Conservation (phyloP, 2,888 invertebrate genomes). For the Andrena trimmerana region DNA sequence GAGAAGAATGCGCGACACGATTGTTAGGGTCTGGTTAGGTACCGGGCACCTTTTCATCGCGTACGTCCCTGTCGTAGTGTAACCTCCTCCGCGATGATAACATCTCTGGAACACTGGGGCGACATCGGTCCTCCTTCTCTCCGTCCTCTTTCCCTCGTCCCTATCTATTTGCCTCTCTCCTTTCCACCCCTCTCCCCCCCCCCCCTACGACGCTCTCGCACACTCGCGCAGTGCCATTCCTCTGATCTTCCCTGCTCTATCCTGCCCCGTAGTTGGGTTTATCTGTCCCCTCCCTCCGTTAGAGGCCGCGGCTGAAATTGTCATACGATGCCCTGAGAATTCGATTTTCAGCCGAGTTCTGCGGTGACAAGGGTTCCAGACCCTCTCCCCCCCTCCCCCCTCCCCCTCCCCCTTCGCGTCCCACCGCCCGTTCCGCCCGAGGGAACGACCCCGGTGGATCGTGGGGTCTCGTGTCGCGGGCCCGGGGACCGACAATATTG, state of each 20-base stretch:
- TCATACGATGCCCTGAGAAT: constrained; percentile 84
- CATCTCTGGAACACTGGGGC: constrained; percentile 72
- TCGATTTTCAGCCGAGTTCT: constrained; percentile 80
- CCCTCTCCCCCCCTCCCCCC: constrained; percentile 24
- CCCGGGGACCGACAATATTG: constrained; percentile 64
- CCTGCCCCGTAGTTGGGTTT: constrained; percentile 15
- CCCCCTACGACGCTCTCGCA: neutral
- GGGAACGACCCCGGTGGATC: neutral
- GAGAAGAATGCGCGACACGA: constrained; percentile 84
- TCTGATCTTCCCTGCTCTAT: neutral
- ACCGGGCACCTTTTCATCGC: constrained; percentile 73
- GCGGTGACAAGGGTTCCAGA: constrained; percentile 72
- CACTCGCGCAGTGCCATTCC: neutral
- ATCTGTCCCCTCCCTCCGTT: constrained; percentile 41
- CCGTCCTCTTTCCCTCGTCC: neutral
- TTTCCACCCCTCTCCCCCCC: neutral
- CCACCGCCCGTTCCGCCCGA: neutral
- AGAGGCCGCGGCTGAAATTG: constrained; percentile 76
- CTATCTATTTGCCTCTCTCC: constrained; percentile 22
- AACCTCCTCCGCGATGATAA: constrained; percentile 75
- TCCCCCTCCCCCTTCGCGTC: neutral
- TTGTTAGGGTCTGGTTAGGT: constrained; percentile 76
- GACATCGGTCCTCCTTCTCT: constrained; percentile 35
- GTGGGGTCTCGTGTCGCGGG: constrained; percentile 27
- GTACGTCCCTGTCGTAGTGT: constrained; percentile 68